Evolutionary conservation across 2,113 vertebrate genomes (phyloP).

Genomic region (Misgurnus mizolepis): DNA sequence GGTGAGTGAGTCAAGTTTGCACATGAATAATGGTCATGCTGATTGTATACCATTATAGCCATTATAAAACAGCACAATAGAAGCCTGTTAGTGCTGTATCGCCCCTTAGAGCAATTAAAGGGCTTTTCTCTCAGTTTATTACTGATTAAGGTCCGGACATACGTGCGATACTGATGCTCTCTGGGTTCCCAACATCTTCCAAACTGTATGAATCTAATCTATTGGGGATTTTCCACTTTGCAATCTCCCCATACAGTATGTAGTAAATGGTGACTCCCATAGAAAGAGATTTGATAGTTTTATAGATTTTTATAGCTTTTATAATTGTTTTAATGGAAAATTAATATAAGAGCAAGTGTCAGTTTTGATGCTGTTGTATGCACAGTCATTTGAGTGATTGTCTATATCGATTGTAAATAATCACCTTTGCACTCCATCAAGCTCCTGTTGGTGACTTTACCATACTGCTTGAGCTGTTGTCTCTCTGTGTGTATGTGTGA

Average conservation of each 20-base stretch:
- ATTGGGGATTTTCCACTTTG: slow-evolving; percentile 23
- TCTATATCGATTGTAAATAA: slow-evolving; percentile 70
- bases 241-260: not conserved
- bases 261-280: too few species aligned
- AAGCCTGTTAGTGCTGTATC: slow-evolving; percentile 44
- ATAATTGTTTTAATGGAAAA: too few species aligned
- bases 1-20: slow-evolving; percentile 54
- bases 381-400: slow-evolving; percentile 56
- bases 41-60: slow-evolving; percentile 59
- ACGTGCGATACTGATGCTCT: slow-evolving; percentile 33
- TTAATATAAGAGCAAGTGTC: slow-evolving; percentile 7
- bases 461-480: slow-evolving; percentile 23
- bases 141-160: slow-evolving; percentile 22
- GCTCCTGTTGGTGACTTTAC: slow-evolving; percentile 47
- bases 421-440: slow-evolving; percentile 37
- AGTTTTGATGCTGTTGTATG: slow-evolving; percentile 22
- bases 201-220: slow-evolving; percentile 3
- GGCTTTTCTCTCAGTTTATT: slow-evolving; percentile 45
- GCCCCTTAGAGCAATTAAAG: slow-evolving; percentile 49
- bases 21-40: slow-evolving; percentile 51
- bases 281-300: too few species aligned
- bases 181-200: not conserved
- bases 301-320: too few species aligned
- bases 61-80: slow-evolving; percentile 56
- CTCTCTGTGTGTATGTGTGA: slow-evolving; percentile 34